Evolutionary conservation across 1,140 invertebrate species (phyloP), one percentile per base, ranked within the genome.

Genomic region (Lucilia cuprina): DNA sequence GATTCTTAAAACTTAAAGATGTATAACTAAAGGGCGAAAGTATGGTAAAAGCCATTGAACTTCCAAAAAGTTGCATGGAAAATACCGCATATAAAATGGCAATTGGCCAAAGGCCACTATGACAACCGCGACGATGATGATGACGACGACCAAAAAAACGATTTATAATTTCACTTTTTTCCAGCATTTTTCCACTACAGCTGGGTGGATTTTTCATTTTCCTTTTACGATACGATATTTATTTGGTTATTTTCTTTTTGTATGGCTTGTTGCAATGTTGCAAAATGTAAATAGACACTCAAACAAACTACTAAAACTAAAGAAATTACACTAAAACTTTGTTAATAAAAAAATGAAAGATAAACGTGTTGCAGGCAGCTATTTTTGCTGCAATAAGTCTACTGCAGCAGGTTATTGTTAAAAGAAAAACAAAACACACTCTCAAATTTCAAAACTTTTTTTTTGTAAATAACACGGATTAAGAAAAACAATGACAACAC

Each of bases 11-110:
- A 84, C 89, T 87, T 86, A 90, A 83, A 83, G 89, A 90, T 25
- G 84, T 90, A 74, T 90, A 90, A 83, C 89, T 90, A 84, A 90
- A 90, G 84, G 89, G 89, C 85, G 89, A 90, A 82, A 90, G 86
- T 82, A 90, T 88, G 10, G 89, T 90, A 65, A 90, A 90, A 85
- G 89, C 88, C 55, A 75, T 86, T 80, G 88, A 86, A 75, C 70
- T 70, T 21, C 82, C 82, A n/a, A 83, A 74, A 35, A 85, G 41
- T 49, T 84, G 82, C 10, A 83, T 7, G 21, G 60, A 34, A 25
- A 83, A n/a, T 41, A 85, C 75, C 60, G 82, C 55, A 34, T 60
- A 82, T 35, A 83, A 70, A 70, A 80, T 82, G 70, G 84, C 74
- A 60, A 78, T 50, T 60, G 25, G 84, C 84, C 82, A 85, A 21